Base-by-base conservation (phyloP, 2,113 vertebrate species). In the Tretioscincus oriximinensis region DNA sequence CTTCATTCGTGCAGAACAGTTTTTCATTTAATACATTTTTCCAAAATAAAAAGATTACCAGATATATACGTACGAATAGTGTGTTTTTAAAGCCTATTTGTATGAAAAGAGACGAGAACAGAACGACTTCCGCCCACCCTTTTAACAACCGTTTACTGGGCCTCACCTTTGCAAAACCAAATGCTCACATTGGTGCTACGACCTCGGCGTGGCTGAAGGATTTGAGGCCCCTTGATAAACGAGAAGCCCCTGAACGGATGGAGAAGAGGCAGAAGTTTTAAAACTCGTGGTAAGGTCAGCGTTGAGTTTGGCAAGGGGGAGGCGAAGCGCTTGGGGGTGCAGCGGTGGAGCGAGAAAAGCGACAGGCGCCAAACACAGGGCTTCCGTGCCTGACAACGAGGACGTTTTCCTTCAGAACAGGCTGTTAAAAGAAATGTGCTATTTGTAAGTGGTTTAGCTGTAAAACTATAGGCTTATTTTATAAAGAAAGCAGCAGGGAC, bases 1-100 rank as follows among this genome's bases (percentile, higher is more conserved):
- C 93, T 94, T 92, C 84, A 94, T 94, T 88, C 90, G 93, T 94
- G 94, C 94, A 93, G 92, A 87, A 91, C 90, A 41, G 35, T 89
- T 75, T 89, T 82, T 94, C 87, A 90, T 91, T 92, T 94, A 94
- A 95, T 94, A 93, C 82, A 82, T 29, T 92, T 93, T 76, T 80
- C 87, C 91, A 92, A 88, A 92, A 92, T 78, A 92, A 88, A 86
- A 92, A 93, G 93, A 89, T 74, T 86, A 94, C 88, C 95, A 92
- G 93, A 93, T 94, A 94, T 92, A 91, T 93, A 91, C 85, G 89
- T 88, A 41, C 90, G 90, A 41, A 87, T 90, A 83, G 92, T 96
- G 94, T 58, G 18, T 94, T 94, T 95, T 90, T 93, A 93, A 95
- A 93, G 86, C 81, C 84, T 82, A 88, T 88, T 90, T 74, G 76